phyloP scores from a whole-genome alignment of 2,797 vertebrate genomes.

The Gouania willdenowi region DNA sequence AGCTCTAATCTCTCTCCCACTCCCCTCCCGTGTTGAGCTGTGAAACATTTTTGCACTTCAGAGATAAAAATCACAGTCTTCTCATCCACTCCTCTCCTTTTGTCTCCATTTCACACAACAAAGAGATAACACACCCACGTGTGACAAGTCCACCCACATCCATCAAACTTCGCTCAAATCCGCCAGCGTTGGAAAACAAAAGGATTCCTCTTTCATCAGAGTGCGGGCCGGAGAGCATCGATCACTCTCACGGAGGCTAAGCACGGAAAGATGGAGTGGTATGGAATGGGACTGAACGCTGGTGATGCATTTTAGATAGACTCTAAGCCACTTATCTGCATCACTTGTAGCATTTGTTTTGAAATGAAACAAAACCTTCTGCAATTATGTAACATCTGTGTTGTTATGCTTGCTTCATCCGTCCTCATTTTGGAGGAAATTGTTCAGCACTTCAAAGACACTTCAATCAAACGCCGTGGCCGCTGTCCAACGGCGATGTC shows the following conservation, averaged over 20 bases:
- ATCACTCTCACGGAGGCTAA: conserved; percentile 49
- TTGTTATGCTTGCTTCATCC: conserved; percentile 10
- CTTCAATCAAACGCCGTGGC: conserved; percentile 13
- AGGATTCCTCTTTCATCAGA: conserved; percentile 58
- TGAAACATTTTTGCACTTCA: conserved; percentile 74
- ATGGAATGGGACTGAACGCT: conserved; percentile 18
- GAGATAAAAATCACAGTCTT: conserved; percentile 74
- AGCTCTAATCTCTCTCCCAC: conserved; percentile 73
- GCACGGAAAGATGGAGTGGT: conserved; percentile 16
- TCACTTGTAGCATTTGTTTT: conserved; percentile 31
- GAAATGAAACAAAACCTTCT: conserved; percentile 7
- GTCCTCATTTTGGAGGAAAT: conserved; percentile 26
- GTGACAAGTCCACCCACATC: conserved; percentile 77
- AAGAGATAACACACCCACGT: conserved; percentile 74
- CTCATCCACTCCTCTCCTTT: conserved; percentile 73
- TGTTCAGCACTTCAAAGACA: conserved; percentile 10
- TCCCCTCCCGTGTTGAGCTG: conserved; percentile 60
- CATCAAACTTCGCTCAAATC: conserved; percentile 70
- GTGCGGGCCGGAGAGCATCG: conserved; percentile 58
- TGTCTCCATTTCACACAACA: conserved; percentile 77
- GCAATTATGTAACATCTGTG: conserved; percentile 1
- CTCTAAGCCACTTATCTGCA: conserved; percentile 22
- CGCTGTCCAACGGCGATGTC: conserved; percentile 10
- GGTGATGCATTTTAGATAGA: conserved; percentile 26
- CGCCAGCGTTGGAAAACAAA: conserved; percentile 55